Conservation (phyloP, 2,888 invertebrate genomes). For the Drosophila neotestacea region DNA sequence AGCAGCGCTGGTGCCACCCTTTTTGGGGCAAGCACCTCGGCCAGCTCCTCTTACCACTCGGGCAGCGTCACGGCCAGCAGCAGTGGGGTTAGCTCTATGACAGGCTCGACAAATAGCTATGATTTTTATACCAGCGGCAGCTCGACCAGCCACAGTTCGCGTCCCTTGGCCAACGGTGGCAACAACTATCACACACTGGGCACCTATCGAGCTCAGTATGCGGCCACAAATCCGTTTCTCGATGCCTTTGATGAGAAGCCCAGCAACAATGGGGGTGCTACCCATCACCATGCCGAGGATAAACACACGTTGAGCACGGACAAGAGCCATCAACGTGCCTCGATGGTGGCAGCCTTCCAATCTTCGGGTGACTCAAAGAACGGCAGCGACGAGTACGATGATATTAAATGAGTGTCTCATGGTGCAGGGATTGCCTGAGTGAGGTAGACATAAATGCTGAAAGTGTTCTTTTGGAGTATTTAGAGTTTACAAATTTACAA, state of each 20-base stretch:
- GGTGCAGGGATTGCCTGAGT: neutral
- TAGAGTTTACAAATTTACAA: constrained; percentile 82
- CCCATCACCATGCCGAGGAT: constrained; percentile 41
- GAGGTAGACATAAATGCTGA: constrained; percentile 42
- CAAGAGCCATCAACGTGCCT: constrained; percentile 72
- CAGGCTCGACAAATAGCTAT: constrained; percentile 84
- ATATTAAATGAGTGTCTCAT: constrained; percentile 79
- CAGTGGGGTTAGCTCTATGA: constrained; percentile 84
- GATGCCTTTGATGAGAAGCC: constrained; percentile 84
- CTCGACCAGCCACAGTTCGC: constrained; percentile 66
- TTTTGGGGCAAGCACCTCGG: constrained; percentile 52
- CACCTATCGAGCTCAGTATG: constrained; percentile 85
- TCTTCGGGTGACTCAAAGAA: constrained; percentile 83
- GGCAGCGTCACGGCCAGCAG: constrained; percentile 83
- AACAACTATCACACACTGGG: constrained; percentile 85
- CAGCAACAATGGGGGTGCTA: constrained; percentile 47
- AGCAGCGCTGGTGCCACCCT: constrained; percentile 54
- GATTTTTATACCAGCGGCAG: constrained; percentile 83
- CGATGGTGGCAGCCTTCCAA: constrained; percentile 83
- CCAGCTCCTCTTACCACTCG: constrained; percentile 73
- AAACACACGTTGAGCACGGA: constrained; percentile 54
- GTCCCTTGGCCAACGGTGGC: constrained; percentile 78
- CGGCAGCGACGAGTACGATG: constrained; percentile 85
- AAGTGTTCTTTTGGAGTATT: constrained; percentile 78
- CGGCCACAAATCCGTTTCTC: constrained; percentile 85